Conservation (phyloP, 2,113 vertebrate genomes). For the Heteronetta atricapilla region DNA sequence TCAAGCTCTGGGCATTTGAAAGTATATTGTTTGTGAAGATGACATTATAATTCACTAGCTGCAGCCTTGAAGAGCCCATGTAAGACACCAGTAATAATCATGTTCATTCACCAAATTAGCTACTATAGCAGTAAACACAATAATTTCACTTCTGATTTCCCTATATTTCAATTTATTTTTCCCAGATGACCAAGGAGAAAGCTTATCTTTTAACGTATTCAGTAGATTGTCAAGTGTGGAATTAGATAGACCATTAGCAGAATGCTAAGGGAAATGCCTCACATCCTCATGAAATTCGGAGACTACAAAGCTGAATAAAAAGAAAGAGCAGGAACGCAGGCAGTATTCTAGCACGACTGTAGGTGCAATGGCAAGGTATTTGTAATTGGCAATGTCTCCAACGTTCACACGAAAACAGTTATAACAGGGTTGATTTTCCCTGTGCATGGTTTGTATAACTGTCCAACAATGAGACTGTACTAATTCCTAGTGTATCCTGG, state of each 20-base stretch:
- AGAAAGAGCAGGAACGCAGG: not conserved
- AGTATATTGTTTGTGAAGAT: not conserved
- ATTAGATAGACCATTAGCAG: not conserved
- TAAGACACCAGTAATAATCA: not conserved
- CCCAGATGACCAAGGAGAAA: not conserved
- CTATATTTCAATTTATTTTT: conserved; percentile 5
- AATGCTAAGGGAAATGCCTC: not conserved
- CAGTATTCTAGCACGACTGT: not conserved
- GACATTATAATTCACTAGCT: not conserved
- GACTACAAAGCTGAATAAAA: not conserved
- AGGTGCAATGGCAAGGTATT: not conserved
- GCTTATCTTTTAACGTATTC: not conserved
- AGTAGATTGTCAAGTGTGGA: not conserved
- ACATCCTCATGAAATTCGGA: not conserved
- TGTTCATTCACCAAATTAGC: not conserved
- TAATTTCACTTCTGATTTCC: not conserved
- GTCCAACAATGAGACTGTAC: not conserved
- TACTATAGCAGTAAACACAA: not conserved
- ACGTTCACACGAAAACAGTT: not conserved
- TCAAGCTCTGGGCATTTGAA: not conserved
- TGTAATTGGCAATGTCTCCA: not conserved
- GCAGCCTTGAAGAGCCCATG: not conserved
- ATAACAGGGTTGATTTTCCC: not conserved
- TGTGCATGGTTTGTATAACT: not conserved
- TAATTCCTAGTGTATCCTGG: not conserved